Evolutionary conservation across 2,888 invertebrate genomes (phyloP).

Genomic region (Andrena bucephala): DNA sequence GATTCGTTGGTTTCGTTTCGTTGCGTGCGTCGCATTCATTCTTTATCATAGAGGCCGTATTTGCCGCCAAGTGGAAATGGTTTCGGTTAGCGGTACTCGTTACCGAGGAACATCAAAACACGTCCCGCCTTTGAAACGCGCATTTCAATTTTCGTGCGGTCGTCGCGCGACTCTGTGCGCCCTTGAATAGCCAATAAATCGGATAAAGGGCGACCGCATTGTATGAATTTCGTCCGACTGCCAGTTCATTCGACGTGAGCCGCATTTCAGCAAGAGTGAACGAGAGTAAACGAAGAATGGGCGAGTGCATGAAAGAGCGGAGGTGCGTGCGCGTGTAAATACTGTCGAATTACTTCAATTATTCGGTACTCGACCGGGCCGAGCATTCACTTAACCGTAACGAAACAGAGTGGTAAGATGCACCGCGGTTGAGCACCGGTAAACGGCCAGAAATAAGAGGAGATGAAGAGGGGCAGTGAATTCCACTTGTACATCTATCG

Average conservation of each 20-base stretch:
- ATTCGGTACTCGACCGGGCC: constrained; percentile 57
- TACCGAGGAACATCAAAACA: constrained; percentile 27
- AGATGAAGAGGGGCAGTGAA: constrained; percentile 25
- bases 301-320: constrained; percentile 2
- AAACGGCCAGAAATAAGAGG: constrained; percentile 13
- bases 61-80: not conserved
- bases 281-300: not conserved
- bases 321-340: constrained; percentile 61
- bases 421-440: not conserved
- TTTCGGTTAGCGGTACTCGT: constrained; percentile 24
- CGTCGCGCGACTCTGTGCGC: constrained; percentile 5
- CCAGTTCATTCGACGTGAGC: constrained; percentile 61
- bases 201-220: constrained; percentile 51
- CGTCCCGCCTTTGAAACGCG: constrained; percentile 32
- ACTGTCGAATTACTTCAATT: constrained; percentile 64
- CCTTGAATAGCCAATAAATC: constrained; percentile 57
- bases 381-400: constrained; percentile 49
- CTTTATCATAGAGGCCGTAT: not conserved
- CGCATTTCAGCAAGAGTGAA: constrained; percentile 19
- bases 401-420: constrained; percentile 34
- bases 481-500: constrained; percentile 53
- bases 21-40: not conserved
- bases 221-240: constrained; percentile 60
- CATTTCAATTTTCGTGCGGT: constrained; percentile 23
- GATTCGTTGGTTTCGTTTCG: not conserved